Conservation (phyloP, 2,797 vertebrate genomes). For the Poecilia wingei region DNA sequence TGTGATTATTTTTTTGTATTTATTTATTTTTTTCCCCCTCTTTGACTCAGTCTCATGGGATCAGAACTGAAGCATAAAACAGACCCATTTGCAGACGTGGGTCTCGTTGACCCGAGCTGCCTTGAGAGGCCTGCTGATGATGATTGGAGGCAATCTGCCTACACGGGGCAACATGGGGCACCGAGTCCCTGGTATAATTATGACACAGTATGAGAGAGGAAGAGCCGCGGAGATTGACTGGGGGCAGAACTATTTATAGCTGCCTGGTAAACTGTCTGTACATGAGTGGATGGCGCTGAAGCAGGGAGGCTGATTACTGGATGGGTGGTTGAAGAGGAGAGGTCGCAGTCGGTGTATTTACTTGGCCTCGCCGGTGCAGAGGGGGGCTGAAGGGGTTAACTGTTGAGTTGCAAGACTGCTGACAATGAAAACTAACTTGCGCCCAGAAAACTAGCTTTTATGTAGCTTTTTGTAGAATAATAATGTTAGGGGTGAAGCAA, state of each 20-base stretch:
- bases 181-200: conserved; percentile 51
- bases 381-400: background rate
- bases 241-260: conserved; percentile 46
- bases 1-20: background rate
- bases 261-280: conserved; percentile 30
- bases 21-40: background rate
- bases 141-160: conserved; percentile 62
- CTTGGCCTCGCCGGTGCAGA: conserved; percentile 3
- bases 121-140: conserved; percentile 53
- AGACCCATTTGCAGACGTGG: conserved; percentile 40
- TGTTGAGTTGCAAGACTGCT: background rate
- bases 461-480: background rate
- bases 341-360: conserved; percentile 31
- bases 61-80: conserved; percentile 25
- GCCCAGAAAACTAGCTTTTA: no score
- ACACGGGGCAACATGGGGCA: conserved; percentile 41
- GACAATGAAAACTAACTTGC: background rate
- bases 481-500: background rate
- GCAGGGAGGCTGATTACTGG: conserved; percentile 35
- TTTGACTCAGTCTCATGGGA: background rate
- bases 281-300: conserved; percentile 31
- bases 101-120: conserved; percentile 46
- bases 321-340: conserved; percentile 17
- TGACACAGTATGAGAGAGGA: conserved; percentile 18
- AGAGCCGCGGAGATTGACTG: conserved; percentile 19